Conservation (phyloP, 1,140 invertebrate species). For the Stegodyphus mimosarum region DNA sequence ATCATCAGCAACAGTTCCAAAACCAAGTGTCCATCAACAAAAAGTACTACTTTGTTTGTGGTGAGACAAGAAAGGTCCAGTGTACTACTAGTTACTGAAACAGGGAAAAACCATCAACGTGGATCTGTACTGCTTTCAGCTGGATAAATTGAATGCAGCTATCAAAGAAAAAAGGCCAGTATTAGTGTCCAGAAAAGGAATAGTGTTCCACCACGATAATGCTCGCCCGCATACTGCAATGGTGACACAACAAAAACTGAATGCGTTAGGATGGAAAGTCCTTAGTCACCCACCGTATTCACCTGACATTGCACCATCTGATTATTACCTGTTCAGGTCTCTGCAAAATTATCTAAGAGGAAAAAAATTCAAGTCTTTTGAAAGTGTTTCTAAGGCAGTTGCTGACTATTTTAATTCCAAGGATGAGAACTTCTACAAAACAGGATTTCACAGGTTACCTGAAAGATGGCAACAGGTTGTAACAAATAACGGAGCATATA, state of each 20-base stretch:
- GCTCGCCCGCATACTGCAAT: slow-evolving; percentile 8
- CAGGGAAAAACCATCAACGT: no score
- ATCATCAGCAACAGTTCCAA: no score
- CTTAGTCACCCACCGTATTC: slow-evolving; percentile 66
- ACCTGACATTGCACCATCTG: slow-evolving; percentile 66
- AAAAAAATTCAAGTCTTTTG: slow-evolving; percentile 13
- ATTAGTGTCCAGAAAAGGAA: slow-evolving; percentile 30
- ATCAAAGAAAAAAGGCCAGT: slow-evolving; percentile 40
- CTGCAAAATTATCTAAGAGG: slow-evolving; percentile 14
- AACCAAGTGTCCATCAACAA: no score
- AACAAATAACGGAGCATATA: no score
- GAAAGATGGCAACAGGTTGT: no score
- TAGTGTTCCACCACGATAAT: slow-evolving; percentile 28
- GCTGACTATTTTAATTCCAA: neutral
- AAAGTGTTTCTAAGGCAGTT: slow-evolving; percentile 21
- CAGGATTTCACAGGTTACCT: no score
- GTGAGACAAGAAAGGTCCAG: no score
- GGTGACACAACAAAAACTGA: slow-evolving; percentile 22
- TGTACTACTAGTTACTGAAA: no score
- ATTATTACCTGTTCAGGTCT: slow-evolving; percentile 61
- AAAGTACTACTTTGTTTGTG: no score
- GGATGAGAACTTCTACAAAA: no score
- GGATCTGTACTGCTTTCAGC: slow-evolving; percentile 33
- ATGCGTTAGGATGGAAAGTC: slow-evolving; percentile 4
- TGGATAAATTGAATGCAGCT: slow-evolving; percentile 45